Conservation (phyloP, 2,888 invertebrate species). For the Epistrophe eligans region DNA sequence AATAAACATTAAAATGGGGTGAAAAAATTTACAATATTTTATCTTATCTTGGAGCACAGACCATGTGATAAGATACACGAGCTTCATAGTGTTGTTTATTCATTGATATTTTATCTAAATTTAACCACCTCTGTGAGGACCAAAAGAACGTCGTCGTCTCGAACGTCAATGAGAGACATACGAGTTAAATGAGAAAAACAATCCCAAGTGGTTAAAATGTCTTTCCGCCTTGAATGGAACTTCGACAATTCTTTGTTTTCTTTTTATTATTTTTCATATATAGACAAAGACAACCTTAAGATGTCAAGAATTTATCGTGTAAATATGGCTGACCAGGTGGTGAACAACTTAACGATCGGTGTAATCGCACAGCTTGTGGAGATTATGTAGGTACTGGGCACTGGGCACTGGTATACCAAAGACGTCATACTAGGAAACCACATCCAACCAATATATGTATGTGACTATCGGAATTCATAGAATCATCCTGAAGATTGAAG, state of each 20-base stretch:
- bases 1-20: conserved; percentile 10
- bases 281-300: conserved; percentile 43
- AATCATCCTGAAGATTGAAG: conserved; percentile 33
- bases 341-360: conserved; percentile 60
- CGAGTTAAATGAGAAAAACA: conserved; percentile 50
- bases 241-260: conserved; percentile 19
- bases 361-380: conserved; percentile 44
- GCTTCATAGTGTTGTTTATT: conserved; percentile 45
- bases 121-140: conserved; percentile 8
- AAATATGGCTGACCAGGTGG: conserved; percentile 64
- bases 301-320: conserved; percentile 64
- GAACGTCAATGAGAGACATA: conserved; percentile 31
- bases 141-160: conserved; percentile 10
- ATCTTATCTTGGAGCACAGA: conserved; percentile 33
- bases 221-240: conserved; percentile 26
- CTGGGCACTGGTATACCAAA: background rate
- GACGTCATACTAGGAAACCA: conserved; percentile 72
- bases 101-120: conserved; percentile 27
- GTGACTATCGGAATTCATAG: conserved; percentile 43
- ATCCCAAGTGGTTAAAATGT: conserved; percentile 14
- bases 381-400: conserved; percentile 5
- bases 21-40: conserved; percentile 40
- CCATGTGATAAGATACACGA: conserved; percentile 57
- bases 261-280: background rate
- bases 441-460: conserved; percentile 38